These are phyloP conservation scores for Anas flavirostris DNA, from an alignment of 2,797 vertebrate species.

Conservation along the genomic window DNA sequence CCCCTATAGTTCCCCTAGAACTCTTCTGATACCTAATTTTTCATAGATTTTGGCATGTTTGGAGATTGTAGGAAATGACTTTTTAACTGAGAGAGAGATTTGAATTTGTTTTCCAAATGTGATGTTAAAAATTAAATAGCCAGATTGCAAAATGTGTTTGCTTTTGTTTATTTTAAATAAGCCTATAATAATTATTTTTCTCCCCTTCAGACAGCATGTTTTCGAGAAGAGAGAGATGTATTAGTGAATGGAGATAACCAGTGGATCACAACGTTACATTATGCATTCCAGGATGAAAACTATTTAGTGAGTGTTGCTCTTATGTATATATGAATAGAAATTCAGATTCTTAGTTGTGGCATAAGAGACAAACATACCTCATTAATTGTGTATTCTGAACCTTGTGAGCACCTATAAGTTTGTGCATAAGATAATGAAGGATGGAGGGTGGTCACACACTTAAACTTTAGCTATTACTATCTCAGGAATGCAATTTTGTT, in stretches of 20 bases:
- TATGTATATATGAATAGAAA: neutral
- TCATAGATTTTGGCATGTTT: neutral
- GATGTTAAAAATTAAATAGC: neutral
- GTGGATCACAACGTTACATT: conserved; percentile 99
- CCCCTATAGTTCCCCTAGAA: too few species aligned
- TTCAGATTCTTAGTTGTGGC: neutral
- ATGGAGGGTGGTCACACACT: neutral
- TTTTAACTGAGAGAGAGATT: neutral
- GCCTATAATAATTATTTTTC: conserved; percentile 4
- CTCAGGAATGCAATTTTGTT: neutral
- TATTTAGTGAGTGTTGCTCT: conserved; percentile 88
- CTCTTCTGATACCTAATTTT: neutral
- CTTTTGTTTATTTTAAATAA: neutral
- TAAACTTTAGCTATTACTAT: neutral
- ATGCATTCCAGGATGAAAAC: conserved; percentile 98
- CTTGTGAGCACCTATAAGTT: neutral
- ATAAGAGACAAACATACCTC: neutral
- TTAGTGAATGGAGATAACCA: conserved; percentile 96
- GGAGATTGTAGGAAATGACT: neutral
- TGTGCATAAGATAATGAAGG: neutral
- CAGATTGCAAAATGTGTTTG: neutral
- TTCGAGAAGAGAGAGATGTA: conserved; percentile 97
- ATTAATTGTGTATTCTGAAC: neutral
- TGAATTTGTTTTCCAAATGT: rapidly evolving
- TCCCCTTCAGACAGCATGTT: conserved; percentile 92